These are phyloP conservation scores for Lithophane leautieri DNA, from an alignment of 2,888 invertebrate species.

Conservation along the genomic window DNA sequence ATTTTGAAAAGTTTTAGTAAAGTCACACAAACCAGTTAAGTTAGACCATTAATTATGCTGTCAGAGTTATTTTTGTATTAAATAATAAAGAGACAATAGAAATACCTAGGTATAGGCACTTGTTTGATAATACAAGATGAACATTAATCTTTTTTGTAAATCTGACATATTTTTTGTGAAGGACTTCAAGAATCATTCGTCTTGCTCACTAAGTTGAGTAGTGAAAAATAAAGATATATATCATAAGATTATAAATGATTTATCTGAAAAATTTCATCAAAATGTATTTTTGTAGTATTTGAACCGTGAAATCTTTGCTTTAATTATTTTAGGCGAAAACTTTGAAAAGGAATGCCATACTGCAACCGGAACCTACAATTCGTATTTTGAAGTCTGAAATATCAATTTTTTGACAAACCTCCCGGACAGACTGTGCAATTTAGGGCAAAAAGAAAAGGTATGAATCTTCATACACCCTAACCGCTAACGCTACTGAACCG, in stretches of 20 bases:
- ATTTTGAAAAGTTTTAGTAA: conserved; percentile 34
- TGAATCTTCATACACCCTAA: not conserved
- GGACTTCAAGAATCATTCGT: conserved; percentile 6
- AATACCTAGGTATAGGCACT: conserved; percentile 12
- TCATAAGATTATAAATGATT: not conserved
- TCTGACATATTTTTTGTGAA: conserved; percentile 13
- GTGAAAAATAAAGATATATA: not conserved
- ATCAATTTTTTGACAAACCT: not conserved
- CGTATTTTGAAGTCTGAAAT: not conserved
- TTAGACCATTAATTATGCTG: conserved; percentile 51
- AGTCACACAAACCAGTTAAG: conserved; percentile 30
- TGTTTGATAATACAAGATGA: conserved; percentile 16
- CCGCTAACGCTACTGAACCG: not conserved
- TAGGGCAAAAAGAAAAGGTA: not conserved
- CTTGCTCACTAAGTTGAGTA: not conserved
- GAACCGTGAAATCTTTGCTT: not conserved
- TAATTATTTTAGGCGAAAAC: not conserved
- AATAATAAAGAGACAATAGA: conserved; percentile 31
- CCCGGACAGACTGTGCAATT: not conserved
- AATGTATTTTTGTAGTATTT: not conserved
- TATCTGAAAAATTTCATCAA: not conserved
- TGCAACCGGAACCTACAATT: not conserved
- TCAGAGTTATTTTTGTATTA: conserved; percentile 25
- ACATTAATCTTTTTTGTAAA: conserved; percentile 30
- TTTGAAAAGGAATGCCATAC: not conserved